Percentiles rank a stretch among this genome's conserved stretches.
These are phyloP conservation scores for Lagorchestes hirsutus DNA, from an alignment of 2,797 vertebrate species.

Conservation along the genomic window DNA sequence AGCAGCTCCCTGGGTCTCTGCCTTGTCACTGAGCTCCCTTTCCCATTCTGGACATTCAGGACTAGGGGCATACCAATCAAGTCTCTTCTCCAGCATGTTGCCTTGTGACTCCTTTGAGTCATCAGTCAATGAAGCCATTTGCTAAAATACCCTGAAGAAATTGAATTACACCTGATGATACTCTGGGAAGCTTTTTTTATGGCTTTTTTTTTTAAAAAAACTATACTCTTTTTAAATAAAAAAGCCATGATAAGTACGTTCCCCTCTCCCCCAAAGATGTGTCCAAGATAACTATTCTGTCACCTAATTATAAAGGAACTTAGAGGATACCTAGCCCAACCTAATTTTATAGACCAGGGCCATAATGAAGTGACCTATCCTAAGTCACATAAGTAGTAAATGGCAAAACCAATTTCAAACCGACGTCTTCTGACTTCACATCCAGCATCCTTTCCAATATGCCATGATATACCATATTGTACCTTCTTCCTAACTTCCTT, in stretches of 20 bases:
- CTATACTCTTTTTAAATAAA: not conserved
- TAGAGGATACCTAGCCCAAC: not conserved
- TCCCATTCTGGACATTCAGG: not conserved
- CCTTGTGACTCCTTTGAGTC: not conserved
- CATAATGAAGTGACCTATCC: not conserved
- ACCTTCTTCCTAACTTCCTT: not conserved
- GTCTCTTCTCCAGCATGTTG: not conserved
- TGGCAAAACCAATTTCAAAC: not conserved
- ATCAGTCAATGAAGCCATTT: not conserved
- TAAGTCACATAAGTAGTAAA: not conserved
- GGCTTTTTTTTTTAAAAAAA: not conserved
- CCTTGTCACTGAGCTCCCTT: not conserved
- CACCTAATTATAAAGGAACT: not conserved
- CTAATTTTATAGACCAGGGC: not conserved
- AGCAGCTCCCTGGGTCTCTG: not conserved
- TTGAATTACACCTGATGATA: not conserved
- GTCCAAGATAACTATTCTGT: not conserved
- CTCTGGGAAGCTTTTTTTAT: not conserved
- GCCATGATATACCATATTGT: not conserved
- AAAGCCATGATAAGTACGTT: not conserved
- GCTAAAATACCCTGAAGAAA: not conserved
- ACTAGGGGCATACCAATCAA: not conserved
- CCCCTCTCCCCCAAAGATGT: not conserved
- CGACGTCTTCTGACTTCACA: not conserved
- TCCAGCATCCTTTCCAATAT: not conserved